Evolutionary conservation across 2,888 invertebrate genomes (phyloP).

Genomic region (Leptinotarsa juncta): DNA sequence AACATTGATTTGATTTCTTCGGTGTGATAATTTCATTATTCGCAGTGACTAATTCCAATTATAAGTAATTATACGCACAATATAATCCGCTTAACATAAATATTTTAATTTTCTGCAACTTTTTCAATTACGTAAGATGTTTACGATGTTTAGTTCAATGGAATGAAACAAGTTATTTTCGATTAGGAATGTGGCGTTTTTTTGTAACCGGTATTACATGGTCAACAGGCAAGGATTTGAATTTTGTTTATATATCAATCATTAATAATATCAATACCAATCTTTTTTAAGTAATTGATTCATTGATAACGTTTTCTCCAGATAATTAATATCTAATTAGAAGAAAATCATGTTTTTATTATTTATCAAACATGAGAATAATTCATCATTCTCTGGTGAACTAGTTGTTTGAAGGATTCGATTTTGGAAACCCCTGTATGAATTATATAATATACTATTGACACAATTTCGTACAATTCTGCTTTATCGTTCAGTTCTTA

Average conservation of each 20-base stretch:
- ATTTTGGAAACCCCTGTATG: no score
- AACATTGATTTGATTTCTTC: not conserved
- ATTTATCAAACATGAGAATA: no score
- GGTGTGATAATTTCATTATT: not conserved
- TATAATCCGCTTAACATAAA: not conserved
- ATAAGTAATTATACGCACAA: not conserved
- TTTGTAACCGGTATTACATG: conserved; percentile 5
- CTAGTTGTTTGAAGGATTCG: no score
- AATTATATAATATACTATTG: no score
- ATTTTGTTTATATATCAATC: conserved; percentile 1
- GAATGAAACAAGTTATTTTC: conserved; percentile 3
- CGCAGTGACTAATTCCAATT: not conserved
- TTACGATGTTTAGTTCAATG: conserved; percentile 3
- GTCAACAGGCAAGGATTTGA: conserved; percentile 3
- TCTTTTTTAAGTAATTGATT: not conserved
- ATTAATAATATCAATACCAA: conserved; percentile 16
- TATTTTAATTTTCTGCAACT: conserved; percentile 13
- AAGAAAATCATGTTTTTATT: not conserved
- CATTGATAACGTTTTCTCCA: not conserved
- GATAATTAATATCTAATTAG: not conserved
- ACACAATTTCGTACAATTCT: no score
- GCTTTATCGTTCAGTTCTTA: no score
- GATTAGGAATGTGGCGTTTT: conserved; percentile 6
- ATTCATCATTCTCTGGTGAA: no score
- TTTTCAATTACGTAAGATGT: conserved; percentile 16